Evolutionary conservation across 2,113 vertebrate species (phyloP), one percentile per base, ranked within the genome.

Genomic region (Urocynchramus pylzowi): DNA sequence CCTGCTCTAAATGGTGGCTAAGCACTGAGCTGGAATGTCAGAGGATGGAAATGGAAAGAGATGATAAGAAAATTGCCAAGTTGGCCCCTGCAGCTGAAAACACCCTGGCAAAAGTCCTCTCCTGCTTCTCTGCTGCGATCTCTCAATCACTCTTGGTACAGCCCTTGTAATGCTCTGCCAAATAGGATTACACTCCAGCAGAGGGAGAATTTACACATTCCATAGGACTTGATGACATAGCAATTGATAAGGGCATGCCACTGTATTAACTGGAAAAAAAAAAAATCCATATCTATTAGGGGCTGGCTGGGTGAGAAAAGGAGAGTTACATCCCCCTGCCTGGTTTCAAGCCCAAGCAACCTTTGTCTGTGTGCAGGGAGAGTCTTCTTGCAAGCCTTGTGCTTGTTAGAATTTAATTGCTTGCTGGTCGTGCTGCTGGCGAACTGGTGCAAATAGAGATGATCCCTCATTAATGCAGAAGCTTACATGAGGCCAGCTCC

Each of bases 381-480:
- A 80, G 50, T 42, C 30, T 50, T 80, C 42, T 93, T 0, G 0
- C 74, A 88, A 96, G 74, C 74, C 59, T 89, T 44, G 37, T 61
- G 44, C 65, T 82, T 69, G 73, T 89, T 92, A 78, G 84, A 87
- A 44, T 92, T 91, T 94, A 96, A 80, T 90, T 93, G 84, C 84
- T 94, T 87, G 65, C 77, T 75, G 84, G 60, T 79, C 1, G 2
- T 89, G 87, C 91, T 87, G 70, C 84, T 82, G 91, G 74, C 1
- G 0, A 79, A 73, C 70, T 74, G 89, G 81, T 91, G 74, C 63
- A 91, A 94, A 95, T 33, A 84, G 70, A 93, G 65, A 84, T 79
- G 81, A 96, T 93, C 70, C 70, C 84, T 95, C 87, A 65, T 89
- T 87, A 94, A 82, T 85, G 81, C 74, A 94, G 65, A 79, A 82